Evolutionary conservation across 2,888 invertebrate genomes (phyloP).

Genomic region (Drosophila colorata): DNA sequence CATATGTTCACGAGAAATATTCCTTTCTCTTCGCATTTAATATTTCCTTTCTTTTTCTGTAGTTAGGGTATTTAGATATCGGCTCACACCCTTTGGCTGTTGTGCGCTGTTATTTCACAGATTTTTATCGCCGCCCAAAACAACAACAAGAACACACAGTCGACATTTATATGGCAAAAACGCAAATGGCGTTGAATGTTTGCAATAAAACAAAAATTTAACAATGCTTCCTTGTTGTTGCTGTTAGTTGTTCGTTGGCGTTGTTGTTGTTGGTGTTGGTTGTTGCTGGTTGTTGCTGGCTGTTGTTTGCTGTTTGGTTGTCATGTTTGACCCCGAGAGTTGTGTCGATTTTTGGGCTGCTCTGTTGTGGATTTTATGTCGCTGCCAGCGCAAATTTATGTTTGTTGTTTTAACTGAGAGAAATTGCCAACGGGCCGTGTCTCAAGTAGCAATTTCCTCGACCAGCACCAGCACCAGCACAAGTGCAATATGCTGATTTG

Average conservation of each 20-base stretch:
- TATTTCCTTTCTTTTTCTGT: neutral
- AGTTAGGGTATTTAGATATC: constrained; percentile 31
- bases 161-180: constrained; percentile 66
- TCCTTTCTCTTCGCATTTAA: neutral
- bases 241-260: constrained; percentile 13
- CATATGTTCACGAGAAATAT: too few relatives aligned
- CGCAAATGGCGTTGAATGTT: constrained; percentile 77
- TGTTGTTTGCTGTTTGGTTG: constrained; percentile 24
- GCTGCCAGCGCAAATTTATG: constrained; percentile 57
- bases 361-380: constrained; percentile 52
- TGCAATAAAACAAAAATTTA: constrained; percentile 72
- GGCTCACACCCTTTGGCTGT: constrained; percentile 1
- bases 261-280: constrained; percentile 25
- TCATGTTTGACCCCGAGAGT: constrained; percentile 44
- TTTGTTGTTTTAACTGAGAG: constrained; percentile 29
- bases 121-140: constrained; percentile 60
- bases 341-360: constrained; percentile 12
- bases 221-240: constrained; percentile 54
- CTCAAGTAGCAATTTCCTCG: constrained; percentile 69
- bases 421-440: constrained; percentile 16
- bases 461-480: constrained; percentile 23
- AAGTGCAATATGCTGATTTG: constrained; percentile 47
- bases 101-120: constrained; percentile 52
- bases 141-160: constrained; percentile 38
- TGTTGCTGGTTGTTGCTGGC: constrained; percentile 22